These are phyloP conservation scores for Poeciliopsis infans DNA, from an alignment of 2,797 vertebrate genomes.

Conservation along the genomic window DNA sequence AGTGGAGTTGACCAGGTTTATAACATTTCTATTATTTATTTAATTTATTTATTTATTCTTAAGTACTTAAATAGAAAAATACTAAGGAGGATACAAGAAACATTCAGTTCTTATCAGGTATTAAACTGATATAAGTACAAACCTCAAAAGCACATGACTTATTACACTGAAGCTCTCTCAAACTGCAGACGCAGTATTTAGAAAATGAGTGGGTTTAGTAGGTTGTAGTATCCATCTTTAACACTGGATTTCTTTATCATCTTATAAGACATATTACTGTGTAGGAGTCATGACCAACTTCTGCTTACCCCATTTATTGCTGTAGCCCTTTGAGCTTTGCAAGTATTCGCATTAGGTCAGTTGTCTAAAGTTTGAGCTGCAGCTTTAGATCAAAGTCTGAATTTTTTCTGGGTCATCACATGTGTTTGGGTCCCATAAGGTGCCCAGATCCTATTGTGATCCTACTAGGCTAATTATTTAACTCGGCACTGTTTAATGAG, in stretches of 20 bases:
- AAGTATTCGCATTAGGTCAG: background rate
- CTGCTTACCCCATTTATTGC: background rate
- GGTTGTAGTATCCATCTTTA: background rate
- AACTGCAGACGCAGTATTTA: background rate
- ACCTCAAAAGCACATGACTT: background rate
- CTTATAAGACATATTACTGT: background rate
- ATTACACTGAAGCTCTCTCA: background rate
- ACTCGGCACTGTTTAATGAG: background rate
- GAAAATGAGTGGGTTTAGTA: background rate
- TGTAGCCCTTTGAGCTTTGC: background rate
- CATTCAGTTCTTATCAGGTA: background rate
- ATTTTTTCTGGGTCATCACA: background rate
- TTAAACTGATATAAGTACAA: background rate
- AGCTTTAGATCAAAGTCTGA: background rate
- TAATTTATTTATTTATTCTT: background rate
- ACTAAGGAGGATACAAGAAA: background rate
- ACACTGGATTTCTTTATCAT: background rate
- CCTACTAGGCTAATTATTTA: background rate
- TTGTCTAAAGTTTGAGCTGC: background rate
- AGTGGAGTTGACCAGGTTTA: background rate
- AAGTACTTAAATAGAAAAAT: background rate
- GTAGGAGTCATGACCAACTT: background rate
- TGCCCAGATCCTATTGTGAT: background rate
- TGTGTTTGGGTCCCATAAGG: background rate
- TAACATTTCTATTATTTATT: background rate